These are phyloP conservation scores for Hirundo rustica DNA, from an alignment of 2,797 vertebrate genomes.

Conservation along the genomic window DNA sequence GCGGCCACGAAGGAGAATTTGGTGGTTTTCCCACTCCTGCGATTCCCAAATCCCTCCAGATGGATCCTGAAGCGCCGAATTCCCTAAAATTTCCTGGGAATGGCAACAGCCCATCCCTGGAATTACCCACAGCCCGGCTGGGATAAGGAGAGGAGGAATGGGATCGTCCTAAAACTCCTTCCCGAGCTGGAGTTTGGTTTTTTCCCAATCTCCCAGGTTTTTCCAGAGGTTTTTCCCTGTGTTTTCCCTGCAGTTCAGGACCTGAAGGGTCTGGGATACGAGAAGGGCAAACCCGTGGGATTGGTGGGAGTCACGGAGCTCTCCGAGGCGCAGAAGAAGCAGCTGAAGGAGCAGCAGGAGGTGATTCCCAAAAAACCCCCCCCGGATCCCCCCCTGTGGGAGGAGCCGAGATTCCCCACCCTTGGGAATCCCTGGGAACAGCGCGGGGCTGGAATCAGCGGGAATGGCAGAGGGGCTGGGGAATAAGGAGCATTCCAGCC, in stretches of 20 bases:
- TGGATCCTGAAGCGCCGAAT: fast-evolving
- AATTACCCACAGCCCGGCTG: background rate
- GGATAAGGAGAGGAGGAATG: fast-evolving
- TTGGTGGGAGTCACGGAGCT: slow-evolving; percentile 92
- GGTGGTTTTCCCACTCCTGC: background rate
- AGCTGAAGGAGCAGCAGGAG: slow-evolving; percentile 95
- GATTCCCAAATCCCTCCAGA: background rate
- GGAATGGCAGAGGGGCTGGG: background rate
- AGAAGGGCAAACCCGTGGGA: slow-evolving; percentile 90
- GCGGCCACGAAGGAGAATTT: background rate
- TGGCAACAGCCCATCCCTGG: background rate
- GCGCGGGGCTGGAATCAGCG: too few relatives aligned
- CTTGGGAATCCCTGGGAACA: background rate
- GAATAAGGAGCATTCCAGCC: fast-evolving
- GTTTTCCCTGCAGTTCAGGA: slow-evolving; percentile 82
- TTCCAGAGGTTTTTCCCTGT: background rate
- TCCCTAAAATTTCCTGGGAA: background rate
- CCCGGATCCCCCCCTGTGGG: background rate
- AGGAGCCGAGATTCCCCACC: background rate
- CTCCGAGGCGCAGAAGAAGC: slow-evolving; percentile 91
- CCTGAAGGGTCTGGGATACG: slow-evolving; percentile 89
- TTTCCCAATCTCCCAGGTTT: fast-evolving
- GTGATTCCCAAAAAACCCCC: slow-evolving; percentile 63
- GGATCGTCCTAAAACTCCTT: background rate
- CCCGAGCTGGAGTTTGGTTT: background rate